Evolutionary conservation across 2,888 invertebrate species (phyloP), one percentile per base, ranked within the genome.

Genomic region (Litoditis marina): DNA sequence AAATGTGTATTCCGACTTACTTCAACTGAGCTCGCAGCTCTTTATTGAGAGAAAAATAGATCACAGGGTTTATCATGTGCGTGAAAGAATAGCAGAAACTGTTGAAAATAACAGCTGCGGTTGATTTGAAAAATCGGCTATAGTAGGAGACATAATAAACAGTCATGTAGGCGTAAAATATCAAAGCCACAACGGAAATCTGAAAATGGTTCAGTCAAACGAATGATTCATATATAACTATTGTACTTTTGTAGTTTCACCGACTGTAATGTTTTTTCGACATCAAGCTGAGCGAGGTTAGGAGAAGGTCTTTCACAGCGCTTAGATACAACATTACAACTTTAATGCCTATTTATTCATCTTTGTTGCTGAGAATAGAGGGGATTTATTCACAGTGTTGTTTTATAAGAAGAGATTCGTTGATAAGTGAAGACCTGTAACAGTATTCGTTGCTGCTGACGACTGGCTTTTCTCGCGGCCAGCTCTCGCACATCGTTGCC

Each of bases 41-140:
- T 32, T 79, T 77, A 60, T 82, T 82, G 49, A 82, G 61, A 8
- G 78, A 77, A 52, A 82, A 81, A 52, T 77, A 78, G 53, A 79
- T 77, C 30, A 82, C 73, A 8, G 82, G 82, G 60, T 82, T 82
- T 59, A 82, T 78, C 80, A 80, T 80, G 60, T 82, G 82, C 7
- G 82, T 82, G 30, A 77, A 76, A 13, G 82, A 82, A 66, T 83
- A 82, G 68, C 81, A 82, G 64, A 82, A 78, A 46, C 71, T 72
- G 58, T 82, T 82, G 73, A 83, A 79, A 27, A 82, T 71, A 60
- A 80, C 74, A n/a, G 75, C 76, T 46, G 72, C 69, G 11, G 65
- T 71, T 19, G 72, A 68, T 34, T 68, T 63, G 54, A 76, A 68
- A 30, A 22, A 50, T 36, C 63, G 51, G 32, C 69, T 70, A 65